Evolutionary conservation across 2,888 invertebrate genomes (phyloP).

Genomic region (Eudemis profundana): DNA sequence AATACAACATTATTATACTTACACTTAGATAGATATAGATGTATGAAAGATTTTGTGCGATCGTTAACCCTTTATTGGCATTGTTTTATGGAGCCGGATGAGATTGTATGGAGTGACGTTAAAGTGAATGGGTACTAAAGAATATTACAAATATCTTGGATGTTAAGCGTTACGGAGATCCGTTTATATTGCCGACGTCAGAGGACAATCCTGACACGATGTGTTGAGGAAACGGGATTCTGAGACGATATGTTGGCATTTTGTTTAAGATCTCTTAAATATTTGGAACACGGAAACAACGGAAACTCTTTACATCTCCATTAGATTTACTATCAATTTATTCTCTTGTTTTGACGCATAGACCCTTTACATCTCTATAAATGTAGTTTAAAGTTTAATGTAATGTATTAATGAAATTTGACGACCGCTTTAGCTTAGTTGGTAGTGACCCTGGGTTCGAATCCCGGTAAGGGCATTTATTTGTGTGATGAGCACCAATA

Average conservation of each 20-base stretch:
- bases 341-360: no score
- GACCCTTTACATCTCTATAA: no score
- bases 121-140: constrained; percentile 41
- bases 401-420: no score
- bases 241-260: background rate
- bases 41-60: constrained; percentile 6
- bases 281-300: no score
- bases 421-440: no score
- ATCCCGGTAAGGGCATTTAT: no score
- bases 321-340: no score
- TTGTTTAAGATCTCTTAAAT: background rate
- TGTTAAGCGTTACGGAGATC: constrained; percentile 27
- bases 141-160: constrained; percentile 40
- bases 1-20: background rate
- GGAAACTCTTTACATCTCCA: no score
- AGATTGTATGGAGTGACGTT: constrained; percentile 37
- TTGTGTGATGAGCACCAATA: no score
- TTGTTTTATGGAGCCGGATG: constrained; percentile 34
- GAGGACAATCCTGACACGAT: background rate
- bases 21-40: background rate
- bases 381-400: no score
- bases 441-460: no score
- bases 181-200: constrained; percentile 6
- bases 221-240: background rate
- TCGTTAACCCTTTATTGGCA: constrained; percentile 28